These are phyloP conservation scores for Sturmia bella DNA, from an alignment of 2,888 invertebrate genomes.

Conservation along the genomic window DNA sequence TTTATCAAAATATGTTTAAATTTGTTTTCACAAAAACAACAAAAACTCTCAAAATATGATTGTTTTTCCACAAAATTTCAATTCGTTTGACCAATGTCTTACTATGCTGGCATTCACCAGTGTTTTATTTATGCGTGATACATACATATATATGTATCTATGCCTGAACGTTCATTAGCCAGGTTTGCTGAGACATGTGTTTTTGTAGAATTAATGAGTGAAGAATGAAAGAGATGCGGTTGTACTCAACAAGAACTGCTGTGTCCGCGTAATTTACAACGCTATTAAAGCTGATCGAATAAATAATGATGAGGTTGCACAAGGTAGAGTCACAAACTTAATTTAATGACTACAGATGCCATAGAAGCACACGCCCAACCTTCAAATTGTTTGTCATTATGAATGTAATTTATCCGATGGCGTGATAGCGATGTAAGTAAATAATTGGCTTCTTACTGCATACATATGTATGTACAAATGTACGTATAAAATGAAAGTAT, in stretches of 20 bases:
- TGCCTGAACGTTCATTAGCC: constrained; percentile 36
- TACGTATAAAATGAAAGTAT: constrained; percentile 7
- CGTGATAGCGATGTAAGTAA: constrained; percentile 55
- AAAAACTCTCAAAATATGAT: too few species aligned
- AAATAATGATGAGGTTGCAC: constrained; percentile 32
- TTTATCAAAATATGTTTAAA: too few species aligned
- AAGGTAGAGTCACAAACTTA: constrained; percentile 24
- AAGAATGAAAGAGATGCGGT: neutral
- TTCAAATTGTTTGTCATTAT: neutral
- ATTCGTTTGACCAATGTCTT: neutral
- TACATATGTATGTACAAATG: neutral
- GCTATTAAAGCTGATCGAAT: constrained; percentile 12
- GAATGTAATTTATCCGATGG: constrained; percentile 43
- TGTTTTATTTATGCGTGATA: neutral
- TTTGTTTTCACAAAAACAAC: too few species aligned
- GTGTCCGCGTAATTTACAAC: neutral
- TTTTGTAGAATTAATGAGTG: constrained; percentile 51
- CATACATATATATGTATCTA: neutral
- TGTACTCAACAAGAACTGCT: neutral
- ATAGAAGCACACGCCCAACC: neutral
- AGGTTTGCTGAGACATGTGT: constrained; percentile 61
- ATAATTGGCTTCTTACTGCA: constrained; percentile 56
- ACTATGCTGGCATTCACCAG: too few species aligned
- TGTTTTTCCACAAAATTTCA: neutral
- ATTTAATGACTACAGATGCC: constrained; percentile 25